phyloP scores from a whole-genome alignment of 2,888 invertebrate species.

The Lochmaea crataegi region DNA sequence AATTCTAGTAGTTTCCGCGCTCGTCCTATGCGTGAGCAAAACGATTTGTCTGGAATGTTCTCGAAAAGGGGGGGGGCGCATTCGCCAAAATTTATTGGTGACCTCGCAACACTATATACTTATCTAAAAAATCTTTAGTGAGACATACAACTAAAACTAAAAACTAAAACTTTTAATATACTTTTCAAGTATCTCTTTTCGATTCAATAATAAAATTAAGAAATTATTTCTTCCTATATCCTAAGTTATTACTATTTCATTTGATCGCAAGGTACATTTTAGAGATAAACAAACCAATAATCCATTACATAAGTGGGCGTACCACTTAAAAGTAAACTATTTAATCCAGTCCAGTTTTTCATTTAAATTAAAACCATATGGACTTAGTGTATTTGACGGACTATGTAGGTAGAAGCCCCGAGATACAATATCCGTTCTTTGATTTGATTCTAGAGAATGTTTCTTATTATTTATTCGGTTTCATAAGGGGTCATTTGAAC shows the following conservation, averaged over 20 bases:
- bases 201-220: too few species aligned
- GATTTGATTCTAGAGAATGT: slow-evolving; percentile 17
- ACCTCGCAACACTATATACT: too few species aligned
- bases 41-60: too few species aligned
- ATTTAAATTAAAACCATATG: slow-evolving; percentile 31
- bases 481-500: slow-evolving; percentile 11
- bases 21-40: too few species aligned
- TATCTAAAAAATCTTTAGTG: too few species aligned
- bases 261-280: background rate
- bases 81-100: too few species aligned
- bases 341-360: slow-evolving; percentile 33
- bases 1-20: too few species aligned
- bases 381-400: slow-evolving; percentile 22
- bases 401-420: slow-evolving; percentile 31
- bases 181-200: too few species aligned
- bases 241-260: background rate
- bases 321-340: slow-evolving; percentile 42
- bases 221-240: background rate
- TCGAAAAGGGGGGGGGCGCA: too few species aligned
- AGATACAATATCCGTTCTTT: slow-evolving; percentile 31
- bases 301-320: slow-evolving; percentile 36
- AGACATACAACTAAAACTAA: too few species aligned
- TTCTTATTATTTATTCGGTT: background rate
- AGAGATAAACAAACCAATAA: slow-evolving; percentile 1
- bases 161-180: too few species aligned